A percentile compares a stretch with the other conserved stretches of the same genome.
phyloP scores from a whole-genome alignment of 2,888 invertebrate genomes.

The Charanyca ferruginea region DNA sequence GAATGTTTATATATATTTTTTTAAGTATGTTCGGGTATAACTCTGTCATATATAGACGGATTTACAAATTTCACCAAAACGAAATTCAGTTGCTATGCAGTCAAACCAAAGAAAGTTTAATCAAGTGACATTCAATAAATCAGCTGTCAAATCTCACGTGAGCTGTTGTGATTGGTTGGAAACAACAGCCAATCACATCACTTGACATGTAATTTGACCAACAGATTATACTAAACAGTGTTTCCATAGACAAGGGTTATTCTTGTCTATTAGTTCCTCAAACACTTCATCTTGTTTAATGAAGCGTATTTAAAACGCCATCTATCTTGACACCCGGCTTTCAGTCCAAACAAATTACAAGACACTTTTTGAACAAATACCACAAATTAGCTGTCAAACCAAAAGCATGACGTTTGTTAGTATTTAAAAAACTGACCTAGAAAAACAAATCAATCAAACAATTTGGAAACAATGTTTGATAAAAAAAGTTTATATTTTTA shows the following conservation, averaged over 20 bases:
- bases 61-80: too few relatives aligned
- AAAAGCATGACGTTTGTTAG: not conserved
- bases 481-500: not conserved
- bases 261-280: slow-evolving; percentile 36
- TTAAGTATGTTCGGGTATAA: too few relatives aligned
- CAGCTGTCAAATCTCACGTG: not conserved
- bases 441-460: slow-evolving; percentile 28
- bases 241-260: not conserved
- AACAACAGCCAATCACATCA: not conserved
- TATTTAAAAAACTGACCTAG: slow-evolving; percentile 11
- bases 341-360: slow-evolving; percentile 34
- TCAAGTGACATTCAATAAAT: not conserved
- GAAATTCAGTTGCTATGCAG: too few relatives aligned
- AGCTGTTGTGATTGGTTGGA: not conserved
- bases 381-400: slow-evolving; percentile 29
- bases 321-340: slow-evolving; percentile 43
- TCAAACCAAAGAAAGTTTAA: not conserved
- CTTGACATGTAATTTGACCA: not conserved
- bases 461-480: slow-evolving; percentile 6
- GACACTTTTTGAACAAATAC: slow-evolving; percentile 33
- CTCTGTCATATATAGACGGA: too few relatives aligned
- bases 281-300: slow-evolving; percentile 54
- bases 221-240: not conserved
- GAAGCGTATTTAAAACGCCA: slow-evolving; percentile 43
- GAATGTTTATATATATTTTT: too few relatives aligned